These are phyloP conservation scores for Synanceia verrucosa DNA, from an alignment of 2,797 vertebrate species.

Conservation along the genomic window DNA sequence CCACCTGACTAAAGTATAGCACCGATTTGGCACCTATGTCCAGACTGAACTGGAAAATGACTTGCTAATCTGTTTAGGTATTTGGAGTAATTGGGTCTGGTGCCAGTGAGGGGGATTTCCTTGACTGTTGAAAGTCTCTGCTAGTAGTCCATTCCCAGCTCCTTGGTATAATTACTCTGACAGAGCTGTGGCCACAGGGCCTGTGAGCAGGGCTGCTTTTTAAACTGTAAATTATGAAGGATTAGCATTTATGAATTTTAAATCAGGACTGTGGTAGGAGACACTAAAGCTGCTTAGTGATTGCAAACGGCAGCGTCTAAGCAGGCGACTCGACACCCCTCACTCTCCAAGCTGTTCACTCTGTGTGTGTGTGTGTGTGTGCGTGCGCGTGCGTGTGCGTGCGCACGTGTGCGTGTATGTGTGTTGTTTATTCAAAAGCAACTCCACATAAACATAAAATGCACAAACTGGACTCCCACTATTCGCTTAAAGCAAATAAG, in stretches of 20 bases:
- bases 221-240: conserved; percentile 99
- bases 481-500: conserved; percentile 78
- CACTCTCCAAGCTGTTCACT: conserved; percentile 77
- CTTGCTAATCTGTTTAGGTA: conserved; percentile 99
- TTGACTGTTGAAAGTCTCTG: conserved; percentile 98
- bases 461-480: conserved; percentile 74
- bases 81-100: conserved; percentile 99
- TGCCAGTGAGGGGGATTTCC: conserved; percentile 97
- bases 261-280: conserved; percentile 99
- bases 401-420: neutral
- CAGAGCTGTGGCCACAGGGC: conserved; percentile 99
- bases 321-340: conserved; percentile 89
- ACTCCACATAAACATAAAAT: conserved; percentile 67
- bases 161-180: conserved; percentile 99
- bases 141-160: conserved; percentile 99
- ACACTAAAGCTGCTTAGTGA: conserved; percentile 99
- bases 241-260: conserved; percentile 99
- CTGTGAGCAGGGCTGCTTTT: conserved; percentile 99
- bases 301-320: conserved; percentile 94
- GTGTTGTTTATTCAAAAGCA: conserved; percentile 74
- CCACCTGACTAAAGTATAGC: conserved; percentile 92
- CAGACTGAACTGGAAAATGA: conserved; percentile 98
- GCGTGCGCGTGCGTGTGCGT: neutral
- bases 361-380: conserved; percentile 33
- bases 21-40: conserved; percentile 96